Evolutionary conservation across 2,113 vertebrate species (phyloP).

Genomic region (Capra hircus): DNA sequence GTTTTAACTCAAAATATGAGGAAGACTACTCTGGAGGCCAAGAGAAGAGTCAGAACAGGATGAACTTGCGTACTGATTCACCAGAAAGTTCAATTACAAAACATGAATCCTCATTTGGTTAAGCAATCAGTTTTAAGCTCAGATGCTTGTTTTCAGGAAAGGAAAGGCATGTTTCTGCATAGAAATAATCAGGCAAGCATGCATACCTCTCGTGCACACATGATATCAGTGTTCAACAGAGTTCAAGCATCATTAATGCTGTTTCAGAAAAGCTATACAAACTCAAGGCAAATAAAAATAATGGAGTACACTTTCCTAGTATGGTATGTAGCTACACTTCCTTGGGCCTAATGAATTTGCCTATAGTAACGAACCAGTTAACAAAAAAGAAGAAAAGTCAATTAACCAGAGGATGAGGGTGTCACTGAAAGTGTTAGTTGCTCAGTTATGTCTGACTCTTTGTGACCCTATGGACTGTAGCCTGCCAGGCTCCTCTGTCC

Average conservation of each 20-base stretch:
- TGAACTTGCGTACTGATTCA: background rate
- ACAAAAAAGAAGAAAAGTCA: background rate
- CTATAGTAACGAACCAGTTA: background rate
- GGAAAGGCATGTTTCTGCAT: background rate
- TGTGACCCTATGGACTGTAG: background rate
- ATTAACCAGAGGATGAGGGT: background rate
- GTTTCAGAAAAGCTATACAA: background rate
- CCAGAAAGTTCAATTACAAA: background rate
- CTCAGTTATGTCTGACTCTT: background rate
- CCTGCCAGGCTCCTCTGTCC: background rate
- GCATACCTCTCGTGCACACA: background rate
- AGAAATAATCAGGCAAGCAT: background rate
- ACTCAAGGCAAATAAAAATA: background rate
- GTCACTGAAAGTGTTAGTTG: background rate
- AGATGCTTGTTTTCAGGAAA: background rate
- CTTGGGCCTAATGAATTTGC: background rate
- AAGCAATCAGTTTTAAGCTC: background rate
- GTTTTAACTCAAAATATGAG: background rate
- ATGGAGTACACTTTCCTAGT: background rate
- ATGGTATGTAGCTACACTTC: background rate
- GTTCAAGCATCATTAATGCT: background rate
- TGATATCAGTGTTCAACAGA: background rate
- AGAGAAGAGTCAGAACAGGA: background rate
- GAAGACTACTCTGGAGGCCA: background rate
- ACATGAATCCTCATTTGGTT: background rate